These are phyloP conservation scores for Chelonoidis abingdonii DNA, from an alignment of 2,113 vertebrate species.

Conservation along the genomic window DNA sequence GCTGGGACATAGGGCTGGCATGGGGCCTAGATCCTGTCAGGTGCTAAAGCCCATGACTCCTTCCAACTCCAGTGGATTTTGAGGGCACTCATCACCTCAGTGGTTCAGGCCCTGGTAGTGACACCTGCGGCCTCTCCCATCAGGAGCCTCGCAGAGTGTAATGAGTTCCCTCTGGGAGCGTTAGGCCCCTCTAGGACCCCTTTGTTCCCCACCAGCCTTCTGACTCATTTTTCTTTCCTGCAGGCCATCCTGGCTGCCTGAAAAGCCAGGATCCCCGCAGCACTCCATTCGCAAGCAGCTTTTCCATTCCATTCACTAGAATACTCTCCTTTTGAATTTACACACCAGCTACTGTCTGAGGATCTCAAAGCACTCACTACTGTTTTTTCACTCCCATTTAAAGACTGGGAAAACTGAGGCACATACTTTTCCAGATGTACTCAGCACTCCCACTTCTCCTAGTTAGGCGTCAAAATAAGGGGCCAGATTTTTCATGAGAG, in stretches of 20 bases:
- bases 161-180: neutral
- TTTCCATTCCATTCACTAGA: conserved; percentile 41
- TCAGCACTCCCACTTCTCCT: no score
- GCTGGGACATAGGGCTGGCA: neutral
- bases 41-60: neutral
- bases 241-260: conserved; percentile 24
- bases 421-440: no score
- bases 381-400: no score
- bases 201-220: conserved; percentile 54
- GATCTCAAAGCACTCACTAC: no score
- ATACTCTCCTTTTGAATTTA: no score
- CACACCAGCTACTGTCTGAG: no score
- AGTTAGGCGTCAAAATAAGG: no score
- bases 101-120: no score
- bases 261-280: conserved; percentile 48
- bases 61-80: neutral
- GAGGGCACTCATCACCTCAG: no score
- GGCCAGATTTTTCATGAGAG: no score
- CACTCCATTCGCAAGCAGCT: conserved; percentile 63
- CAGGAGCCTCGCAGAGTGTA: neutral
- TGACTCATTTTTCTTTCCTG: conserved; percentile 47
- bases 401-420: no score
- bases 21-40: neutral
- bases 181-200: neutral
- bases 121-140: neutral